Base-by-base conservation (phyloP, 1,140 invertebrate genomes). In the Leptinotarsa texana region DNA sequence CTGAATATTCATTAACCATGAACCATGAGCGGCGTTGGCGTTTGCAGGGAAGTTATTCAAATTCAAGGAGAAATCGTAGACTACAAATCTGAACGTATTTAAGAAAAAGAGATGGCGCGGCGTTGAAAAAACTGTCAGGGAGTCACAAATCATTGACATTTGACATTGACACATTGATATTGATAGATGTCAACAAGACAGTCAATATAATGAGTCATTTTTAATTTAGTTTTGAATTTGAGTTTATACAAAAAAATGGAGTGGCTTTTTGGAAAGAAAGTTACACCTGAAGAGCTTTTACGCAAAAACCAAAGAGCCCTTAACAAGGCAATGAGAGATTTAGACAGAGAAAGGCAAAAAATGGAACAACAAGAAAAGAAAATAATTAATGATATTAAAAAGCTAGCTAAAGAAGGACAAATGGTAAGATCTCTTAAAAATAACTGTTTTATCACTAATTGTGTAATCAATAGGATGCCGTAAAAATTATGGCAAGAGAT, bases 291-390 rank as follows among this genome's bases (percentile, higher is more conserved):
- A 83, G 97, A 99, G 86, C 95, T 99, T 95, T 89, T 99, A 22
- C 89, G 97, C 73, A 97, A 99, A 86, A 99, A 99, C 87, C 98
- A 99, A 86, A 89, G 98, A 77, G 96, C 98, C 21, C 88, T 99
- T n/a, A 99, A 97, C 84, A 99, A 98, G 88, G 98, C 98, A 4
- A 98, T 99, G 94, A 88, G 98, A 66, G 98, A 99, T 87, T 89
- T 99, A 68, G 97, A 99, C 83, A 88, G 97, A 69, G 98, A 99
- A 88, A 92, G 93, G 80, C 89, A 91, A 83, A 94, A 96, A 83
- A 98, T 99, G 96, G 98, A 99, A 86, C 95, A 97, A 79, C 97
- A 99, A 84, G 98, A 99, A 84, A 99, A 99, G 85, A 99, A 99
- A 87, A 93, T 99, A 61, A 99, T 99, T 76, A 91, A 91, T 4